phyloP scores from a whole-genome alignment of 2,113 vertebrate species.

The Cisticola juncidis region DNA sequence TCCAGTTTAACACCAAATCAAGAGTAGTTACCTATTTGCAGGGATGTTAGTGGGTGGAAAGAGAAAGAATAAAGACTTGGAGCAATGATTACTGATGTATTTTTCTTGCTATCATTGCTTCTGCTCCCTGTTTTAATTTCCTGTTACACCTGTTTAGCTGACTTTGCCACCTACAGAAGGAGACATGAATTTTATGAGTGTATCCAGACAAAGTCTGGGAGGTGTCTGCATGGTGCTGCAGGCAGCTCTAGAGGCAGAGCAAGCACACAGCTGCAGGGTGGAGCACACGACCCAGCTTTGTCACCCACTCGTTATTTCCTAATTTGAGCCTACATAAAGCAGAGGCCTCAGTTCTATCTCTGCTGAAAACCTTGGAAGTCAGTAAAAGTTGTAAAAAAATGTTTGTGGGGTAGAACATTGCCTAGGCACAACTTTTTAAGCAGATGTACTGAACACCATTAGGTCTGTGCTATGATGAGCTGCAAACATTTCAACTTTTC shows the following conservation, averaged over 20 bases:
- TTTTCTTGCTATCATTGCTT: not conserved
- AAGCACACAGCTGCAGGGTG: not conserved
- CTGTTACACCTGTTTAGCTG: constrained; percentile 18
- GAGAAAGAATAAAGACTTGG: not conserved
- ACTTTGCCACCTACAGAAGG: constrained; percentile 25
- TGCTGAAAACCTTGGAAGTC: constrained; percentile 46
- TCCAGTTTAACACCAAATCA: not conserved
- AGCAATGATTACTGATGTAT: not conserved
- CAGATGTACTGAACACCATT: constrained; percentile 69
- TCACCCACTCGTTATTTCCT: constrained; percentile 22
- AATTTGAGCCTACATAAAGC: not conserved
- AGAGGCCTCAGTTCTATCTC: constrained; percentile 14
- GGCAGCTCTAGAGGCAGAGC: not conserved
- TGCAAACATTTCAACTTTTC: constrained; percentile 68
- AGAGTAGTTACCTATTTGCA: not conserved
- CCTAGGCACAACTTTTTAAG: constrained; percentile 54
- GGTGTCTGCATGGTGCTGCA: not conserved
- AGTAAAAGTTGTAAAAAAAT: constrained; percentile 57
- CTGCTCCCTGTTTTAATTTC: not conserved
- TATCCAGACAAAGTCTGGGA: not conserved
- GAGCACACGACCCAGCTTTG: not conserved
- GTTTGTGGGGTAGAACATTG: constrained; percentile 44
- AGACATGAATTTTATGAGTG: not conserved
- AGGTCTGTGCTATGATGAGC: constrained; percentile 63
- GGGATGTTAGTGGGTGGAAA: not conserved